Percentiles rank a stretch among this genome's conserved stretches.
These are phyloP conservation scores for Columbina picui DNA, from an alignment of 2,113 vertebrate species.

Conservation along the genomic window DNA sequence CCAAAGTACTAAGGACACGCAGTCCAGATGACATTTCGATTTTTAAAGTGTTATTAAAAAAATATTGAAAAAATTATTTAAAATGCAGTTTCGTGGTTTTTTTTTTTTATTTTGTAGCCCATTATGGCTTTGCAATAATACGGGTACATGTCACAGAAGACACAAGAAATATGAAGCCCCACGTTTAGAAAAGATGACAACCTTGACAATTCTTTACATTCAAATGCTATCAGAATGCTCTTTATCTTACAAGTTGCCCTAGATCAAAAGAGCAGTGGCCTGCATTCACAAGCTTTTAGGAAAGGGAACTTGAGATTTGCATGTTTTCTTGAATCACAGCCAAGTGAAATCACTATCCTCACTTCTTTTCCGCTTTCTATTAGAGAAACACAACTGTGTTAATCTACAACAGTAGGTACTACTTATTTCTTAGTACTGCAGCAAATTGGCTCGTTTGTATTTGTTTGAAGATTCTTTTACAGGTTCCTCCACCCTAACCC, in stretches of 20 bases:
- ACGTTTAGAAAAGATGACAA: neutral
- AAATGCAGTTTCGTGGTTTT: neutral
- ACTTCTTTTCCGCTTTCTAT: neutral
- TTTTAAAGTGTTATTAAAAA: neutral
- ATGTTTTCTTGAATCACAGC: neutral
- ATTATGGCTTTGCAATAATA: neutral
- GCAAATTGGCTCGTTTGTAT: rapidly evolving
- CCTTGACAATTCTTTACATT: neutral
- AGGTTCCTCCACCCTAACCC: neutral
- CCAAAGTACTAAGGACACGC: neutral
- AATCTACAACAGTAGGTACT: neutral
- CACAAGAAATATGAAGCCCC: neutral
- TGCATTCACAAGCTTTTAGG: neutral
- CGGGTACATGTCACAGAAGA: neutral
- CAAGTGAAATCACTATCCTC: neutral
- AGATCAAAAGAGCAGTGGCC: rapidly evolving
- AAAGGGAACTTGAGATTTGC: neutral
- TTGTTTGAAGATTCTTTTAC: neutral
- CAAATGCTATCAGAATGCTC: neutral
- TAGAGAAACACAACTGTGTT: neutral
- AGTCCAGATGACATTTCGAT: neutral
- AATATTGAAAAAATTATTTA: neutral
- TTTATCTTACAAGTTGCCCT: neutral
- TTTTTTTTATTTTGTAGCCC: neutral
- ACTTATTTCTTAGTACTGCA: neutral